Evolutionary conservation across 2,797 vertebrate genomes (phyloP).

Genomic region (Hydrocynus forskahlii): DNA sequence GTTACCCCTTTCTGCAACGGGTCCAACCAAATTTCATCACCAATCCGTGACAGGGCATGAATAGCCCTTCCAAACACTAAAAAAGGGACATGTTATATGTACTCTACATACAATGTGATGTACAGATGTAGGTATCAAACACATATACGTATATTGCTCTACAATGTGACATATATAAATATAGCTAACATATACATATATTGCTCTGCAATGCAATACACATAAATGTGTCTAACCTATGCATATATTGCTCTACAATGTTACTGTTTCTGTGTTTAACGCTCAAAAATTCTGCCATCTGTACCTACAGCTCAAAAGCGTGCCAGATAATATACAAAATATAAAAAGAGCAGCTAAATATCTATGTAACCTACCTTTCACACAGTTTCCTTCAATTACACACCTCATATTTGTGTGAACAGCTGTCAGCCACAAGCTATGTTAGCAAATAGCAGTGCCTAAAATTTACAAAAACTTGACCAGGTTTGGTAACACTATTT

Average conservation of each 20-base stretch:
- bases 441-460: background rate
- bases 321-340: background rate
- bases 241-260: no score
- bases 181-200: no score
- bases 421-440: background rate
- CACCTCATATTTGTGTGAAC: conserved; percentile 68
- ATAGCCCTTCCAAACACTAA: conserved; percentile 89
- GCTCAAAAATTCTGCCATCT: no score
- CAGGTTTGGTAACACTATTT: background rate
- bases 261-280: no score
- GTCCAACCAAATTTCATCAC: conserved; percentile 91
- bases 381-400: conserved; percentile 68
- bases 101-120: no score
- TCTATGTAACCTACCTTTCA: conserved; percentile 70
- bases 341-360: background rate
- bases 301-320: background rate
- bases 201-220: no score
- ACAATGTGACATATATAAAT: no score
- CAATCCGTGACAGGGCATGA: conserved; percentile 86
- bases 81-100: conserved; percentile 11
- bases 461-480: background rate
- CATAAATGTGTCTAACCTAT: no score
- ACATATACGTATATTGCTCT: no score
- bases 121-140: no score
- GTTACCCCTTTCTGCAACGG: conserved; percentile 86